Evolutionary conservation across 2,797 vertebrate species (phyloP), one percentile per base, ranked within the genome.

Genomic region (Helostoma temminkii): DNA sequence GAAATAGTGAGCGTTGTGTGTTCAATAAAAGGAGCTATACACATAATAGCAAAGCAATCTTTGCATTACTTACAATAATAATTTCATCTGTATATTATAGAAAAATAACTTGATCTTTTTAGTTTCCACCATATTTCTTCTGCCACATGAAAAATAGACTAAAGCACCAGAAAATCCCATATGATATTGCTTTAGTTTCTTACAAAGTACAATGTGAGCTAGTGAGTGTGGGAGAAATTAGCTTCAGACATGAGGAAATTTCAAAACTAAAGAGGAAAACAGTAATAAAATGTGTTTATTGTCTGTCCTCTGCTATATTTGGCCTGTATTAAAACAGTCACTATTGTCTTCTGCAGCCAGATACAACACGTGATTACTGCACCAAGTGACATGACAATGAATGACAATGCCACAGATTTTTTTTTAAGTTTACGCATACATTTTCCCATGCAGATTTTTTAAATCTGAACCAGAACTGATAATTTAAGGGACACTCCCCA

Each of bases 401-500:
- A n/a, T 25, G 32, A 28, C 57, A 48, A 12, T 4, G 8, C 2
- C 45, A 8, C 15, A 15, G 5, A 19, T 41, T 16, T 39, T 41
- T 16, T 39, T 36, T 47, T 49, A 24, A 6, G 43, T 25, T 21
- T n/a, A 24, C 39, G 19, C 16, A 55, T 4, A 9, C 14, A 34
- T 52, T 67, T 65, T 55, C 34, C 25, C 41, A n/a, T 28, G 21
- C 18, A 59, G n/a, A 55, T 56, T 59, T 32, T 69, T 16, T 3
- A 42, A 48, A 62, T 66, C 36, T 47, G 11, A 74, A 63, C 56
- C 21, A 19, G 50, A 67, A 56, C 46, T 19, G 24, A 73, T 57
- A 3, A 58, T 71, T 64, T 64, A 42, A 37, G 55, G 8, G 63
- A 32, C 56, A 18, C 53, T 25, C 28, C 15, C 21, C n/a, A n/a